A percentile compares a stretch with the other conserved stretches of the same genome.
Conservation (phyloP, 2,797 vertebrate species). For the Xenentodon cancila region DNA sequence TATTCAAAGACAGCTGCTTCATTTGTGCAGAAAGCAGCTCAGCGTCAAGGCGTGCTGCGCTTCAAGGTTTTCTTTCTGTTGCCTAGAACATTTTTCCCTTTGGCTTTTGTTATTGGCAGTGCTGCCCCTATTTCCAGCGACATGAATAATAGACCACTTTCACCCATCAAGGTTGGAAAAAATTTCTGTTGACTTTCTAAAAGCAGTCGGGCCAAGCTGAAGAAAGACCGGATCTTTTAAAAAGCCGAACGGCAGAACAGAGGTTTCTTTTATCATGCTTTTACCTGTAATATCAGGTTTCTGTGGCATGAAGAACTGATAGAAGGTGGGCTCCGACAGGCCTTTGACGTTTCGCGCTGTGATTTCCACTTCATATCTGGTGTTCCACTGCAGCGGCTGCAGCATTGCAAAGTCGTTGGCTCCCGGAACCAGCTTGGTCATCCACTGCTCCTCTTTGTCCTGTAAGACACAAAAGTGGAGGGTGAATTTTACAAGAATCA, state of each 20-base stretch:
- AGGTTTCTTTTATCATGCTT: conserved; percentile 31
- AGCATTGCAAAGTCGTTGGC: conserved; percentile 92
- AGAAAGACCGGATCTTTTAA: not conserved
- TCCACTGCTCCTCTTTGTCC: conserved; percentile 98
- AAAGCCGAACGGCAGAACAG: not conserved
- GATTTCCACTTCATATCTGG: conserved; percentile 96
- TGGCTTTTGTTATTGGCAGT: conserved; percentile 38
- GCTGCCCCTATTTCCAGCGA: conserved; percentile 12
- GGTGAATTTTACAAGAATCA: not conserved
- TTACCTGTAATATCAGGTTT: conserved; percentile 97
- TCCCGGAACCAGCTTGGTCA: conserved; percentile 95
- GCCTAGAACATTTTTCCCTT: conserved; percentile 40
- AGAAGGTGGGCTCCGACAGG: conserved; percentile 95
- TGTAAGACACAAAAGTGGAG: conserved; percentile 16
- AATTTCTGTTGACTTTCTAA: conserved; percentile 14
- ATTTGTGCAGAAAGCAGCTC: conserved; percentile 30
- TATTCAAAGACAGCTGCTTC: conserved; percentile 26
- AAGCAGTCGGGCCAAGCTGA: not conserved
- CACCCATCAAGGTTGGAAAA: conserved; percentile 13
- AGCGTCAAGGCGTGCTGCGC: conserved; percentile 11
- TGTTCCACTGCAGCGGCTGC: conserved; percentile 97
- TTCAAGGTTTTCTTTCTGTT: conserved; percentile 37
- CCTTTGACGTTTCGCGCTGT: conserved; percentile 96
- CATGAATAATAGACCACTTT: conserved; percentile 5
- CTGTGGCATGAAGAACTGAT: conserved; percentile 98